Evolutionary conservation across 2,797 vertebrate genomes (phyloP).

Genomic region (Helostoma temminkii): DNA sequence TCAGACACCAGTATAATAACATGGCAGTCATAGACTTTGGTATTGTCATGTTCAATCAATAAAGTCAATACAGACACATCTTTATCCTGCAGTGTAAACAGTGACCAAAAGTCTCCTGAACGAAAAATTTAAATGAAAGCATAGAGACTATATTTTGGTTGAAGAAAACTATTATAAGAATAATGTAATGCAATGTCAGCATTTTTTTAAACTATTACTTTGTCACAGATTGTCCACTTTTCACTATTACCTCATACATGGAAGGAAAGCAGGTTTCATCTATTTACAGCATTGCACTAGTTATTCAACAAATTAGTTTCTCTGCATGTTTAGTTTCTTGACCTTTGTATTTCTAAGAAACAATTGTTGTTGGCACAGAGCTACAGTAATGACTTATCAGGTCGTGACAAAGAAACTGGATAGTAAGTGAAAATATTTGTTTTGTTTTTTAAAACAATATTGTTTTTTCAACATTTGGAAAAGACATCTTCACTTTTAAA

Average conservation of each 20-base stretch:
- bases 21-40: slow-evolving; percentile 45
- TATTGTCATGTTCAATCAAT: background rate
- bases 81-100: background rate
- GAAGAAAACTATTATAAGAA: slow-evolving; percentile 10
- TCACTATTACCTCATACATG: slow-evolving; percentile 12
- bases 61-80: slow-evolving; percentile 2
- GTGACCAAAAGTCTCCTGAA: background rate
- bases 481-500: background rate
- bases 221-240: slow-evolving; percentile 21
- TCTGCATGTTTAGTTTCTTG: slow-evolving; percentile 49
- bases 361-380: slow-evolving; percentile 6
- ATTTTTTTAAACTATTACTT: slow-evolving; percentile 11
- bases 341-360: slow-evolving; percentile 27
- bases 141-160: slow-evolving; percentile 32
- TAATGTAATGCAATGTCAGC: slow-evolving; percentile 22
- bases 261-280: slow-evolving; percentile 5
- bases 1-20: slow-evolving; percentile 17
- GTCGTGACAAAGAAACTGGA: background rate
- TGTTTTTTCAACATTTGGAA: background rate
- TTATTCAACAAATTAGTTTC: slow-evolving; percentile 25
- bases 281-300: slow-evolving; percentile 32
- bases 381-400: background rate
- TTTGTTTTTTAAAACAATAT: background rate
- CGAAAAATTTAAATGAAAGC: slow-evolving; percentile 22
- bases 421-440: background rate